Conservation (phyloP, 2,113 vertebrate genomes). For the Struthidea cinerea region DNA sequence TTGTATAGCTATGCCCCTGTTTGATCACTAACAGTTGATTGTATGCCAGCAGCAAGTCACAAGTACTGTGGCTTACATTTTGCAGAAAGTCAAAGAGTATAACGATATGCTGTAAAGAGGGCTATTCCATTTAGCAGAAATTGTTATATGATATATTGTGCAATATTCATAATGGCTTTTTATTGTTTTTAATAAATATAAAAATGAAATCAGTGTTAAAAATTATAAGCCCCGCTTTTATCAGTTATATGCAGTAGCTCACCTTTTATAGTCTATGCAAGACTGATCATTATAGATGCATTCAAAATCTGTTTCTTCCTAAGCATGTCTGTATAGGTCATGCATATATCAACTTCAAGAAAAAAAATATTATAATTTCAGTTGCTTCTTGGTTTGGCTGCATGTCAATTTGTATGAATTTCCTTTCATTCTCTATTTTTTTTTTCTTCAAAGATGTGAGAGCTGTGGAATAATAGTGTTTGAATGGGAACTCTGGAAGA, state of each 20-base stretch:
- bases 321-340: neutral
- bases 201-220: neutral
- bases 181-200: slow-evolving; percentile 26
- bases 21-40: neutral
- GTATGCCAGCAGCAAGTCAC: neutral
- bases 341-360: neutral
- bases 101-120: neutral
- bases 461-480: neutral
- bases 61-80: neutral
- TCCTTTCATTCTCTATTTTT: neutral
- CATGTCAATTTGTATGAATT: neutral
- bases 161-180: neutral
- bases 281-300: neutral
- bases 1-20: neutral
- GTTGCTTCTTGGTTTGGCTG: neutral
- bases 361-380: neutral
- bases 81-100: neutral
- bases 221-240: neutral
- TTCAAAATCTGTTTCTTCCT: neutral
- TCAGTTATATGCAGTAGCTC: neutral
- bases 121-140: neutral
- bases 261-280: neutral
- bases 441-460: neutral
- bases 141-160: neutral
- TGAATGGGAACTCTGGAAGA: neutral